phyloP scores from a whole-genome alignment of 2,888 invertebrate species.

The Tanypteryx hageni region DNA sequence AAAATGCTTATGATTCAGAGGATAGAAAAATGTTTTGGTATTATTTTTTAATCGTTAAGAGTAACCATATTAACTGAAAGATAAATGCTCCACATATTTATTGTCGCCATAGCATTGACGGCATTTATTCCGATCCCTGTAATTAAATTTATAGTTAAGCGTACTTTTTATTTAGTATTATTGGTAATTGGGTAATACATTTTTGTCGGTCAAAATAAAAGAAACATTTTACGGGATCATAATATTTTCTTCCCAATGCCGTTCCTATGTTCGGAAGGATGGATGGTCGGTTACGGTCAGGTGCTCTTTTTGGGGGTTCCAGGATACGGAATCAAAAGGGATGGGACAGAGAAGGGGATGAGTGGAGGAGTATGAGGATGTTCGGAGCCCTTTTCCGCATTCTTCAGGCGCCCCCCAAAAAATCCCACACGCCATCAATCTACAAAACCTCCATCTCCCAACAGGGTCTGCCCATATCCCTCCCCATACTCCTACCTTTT shows the following conservation, averaged over 20 bases:
- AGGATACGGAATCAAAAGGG: slow-evolving; percentile 41
- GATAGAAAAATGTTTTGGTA: too few relatives aligned
- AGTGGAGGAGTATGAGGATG: neutral
- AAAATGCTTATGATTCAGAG: too few relatives aligned
- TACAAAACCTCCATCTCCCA: neutral
- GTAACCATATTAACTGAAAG: too few relatives aligned
- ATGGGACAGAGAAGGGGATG: neutral
- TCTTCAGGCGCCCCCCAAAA: slow-evolving; percentile 37
- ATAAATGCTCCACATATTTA: too few relatives aligned
- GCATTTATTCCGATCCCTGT: too few relatives aligned
- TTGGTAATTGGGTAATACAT: too few relatives aligned
- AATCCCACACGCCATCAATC: slow-evolving; percentile 49
- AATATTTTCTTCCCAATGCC: neutral
- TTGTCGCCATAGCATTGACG: too few relatives aligned
- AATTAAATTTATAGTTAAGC: too few relatives aligned
- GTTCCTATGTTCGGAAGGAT: neutral
- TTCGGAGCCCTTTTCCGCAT: slow-evolving; percentile 60
- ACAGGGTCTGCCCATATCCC: neutral
- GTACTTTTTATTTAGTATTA: too few relatives aligned
- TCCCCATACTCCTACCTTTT: slow-evolving; percentile 16
- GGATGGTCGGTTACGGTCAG: slow-evolving; percentile 31
- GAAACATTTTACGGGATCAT: neutral
- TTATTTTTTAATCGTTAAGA: too few relatives aligned
- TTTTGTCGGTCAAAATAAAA: too few relatives aligned
- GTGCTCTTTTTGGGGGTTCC: slow-evolving; percentile 37